A percentile compares a stretch with the other conserved stretches of the same genome.
These are phyloP conservation scores for Vireo altiloquus DNA, from an alignment of 2,113 vertebrate genomes.

Conservation along the genomic window DNA sequence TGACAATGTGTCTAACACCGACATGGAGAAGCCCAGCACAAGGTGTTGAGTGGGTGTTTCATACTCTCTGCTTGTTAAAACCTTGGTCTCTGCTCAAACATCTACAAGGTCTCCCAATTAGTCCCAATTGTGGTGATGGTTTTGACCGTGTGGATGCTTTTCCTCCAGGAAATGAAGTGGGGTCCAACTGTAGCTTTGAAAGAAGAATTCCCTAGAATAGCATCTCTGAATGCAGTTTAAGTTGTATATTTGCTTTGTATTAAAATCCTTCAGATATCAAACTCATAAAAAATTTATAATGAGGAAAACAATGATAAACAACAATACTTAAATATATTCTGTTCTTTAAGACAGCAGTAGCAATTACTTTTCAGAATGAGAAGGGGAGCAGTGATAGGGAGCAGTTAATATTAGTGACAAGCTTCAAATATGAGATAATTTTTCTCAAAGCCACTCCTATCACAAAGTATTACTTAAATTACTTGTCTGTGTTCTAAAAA, in stretches of 20 bases:
- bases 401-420: not conserved
- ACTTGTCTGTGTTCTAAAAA: not conserved
- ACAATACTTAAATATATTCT: not conserved
- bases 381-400: not conserved
- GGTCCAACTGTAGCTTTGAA: not conserved
- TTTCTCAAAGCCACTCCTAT: not conserved
- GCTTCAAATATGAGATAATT: not conserved
- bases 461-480: not conserved
- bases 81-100: not conserved
- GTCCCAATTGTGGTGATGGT: not conserved
- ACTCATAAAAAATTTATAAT: not conserved
- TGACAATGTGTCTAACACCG: not conserved
- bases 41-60: constrained; percentile 8
- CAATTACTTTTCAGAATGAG: not conserved
- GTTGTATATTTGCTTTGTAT: not conserved
- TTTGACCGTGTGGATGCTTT: not conserved
- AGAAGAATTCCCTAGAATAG: not conserved
- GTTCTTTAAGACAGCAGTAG: not conserved
- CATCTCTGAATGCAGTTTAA: not conserved
- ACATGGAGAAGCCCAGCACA: not conserved
- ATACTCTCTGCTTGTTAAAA: not conserved
- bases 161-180: not conserved
- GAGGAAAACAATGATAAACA: not conserved
- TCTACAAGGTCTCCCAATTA: not conserved
- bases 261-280: not conserved